Evolutionary conservation across 2,113 vertebrate species (phyloP), one percentile per base, ranked within the genome.

Genomic region (Electrona antarctica): DNA sequence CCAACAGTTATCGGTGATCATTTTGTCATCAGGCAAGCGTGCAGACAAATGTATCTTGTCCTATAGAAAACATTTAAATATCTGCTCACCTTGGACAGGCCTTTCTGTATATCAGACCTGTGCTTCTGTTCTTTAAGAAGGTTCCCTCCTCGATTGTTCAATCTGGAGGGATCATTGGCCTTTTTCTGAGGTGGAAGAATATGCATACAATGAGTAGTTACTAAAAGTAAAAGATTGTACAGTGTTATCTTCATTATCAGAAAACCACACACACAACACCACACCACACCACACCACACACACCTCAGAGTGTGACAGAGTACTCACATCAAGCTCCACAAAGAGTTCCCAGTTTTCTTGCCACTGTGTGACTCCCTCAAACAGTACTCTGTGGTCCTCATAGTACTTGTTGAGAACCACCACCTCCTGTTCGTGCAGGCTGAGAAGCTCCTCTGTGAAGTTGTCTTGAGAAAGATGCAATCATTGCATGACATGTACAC

Each of bases 81-180:
- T 70, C 33, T 63, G 5, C 89, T 56, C 79, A 97, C 97, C 95
- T 95, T 98, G 0, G 96, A 94, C 55, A 99, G 92, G 0, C 89
- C 94, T 87, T 96, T 98, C 79, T 96, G 96, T 49, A 99, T 92
- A 59, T 96, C 97, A 0, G 89, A 85, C 41, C 97, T 90, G 76
- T 97, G 96, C 68, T 98, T 98, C 88, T 97, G 96, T 76, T 99
- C 96, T 51, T 96, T 97, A 58, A 99, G 90, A 33, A 99, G 95
- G 81, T 95, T 97, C 2, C 98, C 97, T 10, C 97, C 97, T 0
- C 97, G 91, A 85, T 99, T 99, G 85, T 93, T 92, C 15, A 98
- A 96, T 51, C 97, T 93, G 7, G 91, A 88, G 0, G 96, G 96
- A 67, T 99, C 97, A 1, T 78, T 93, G 10, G 96, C 94, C 85